phyloP scores from a whole-genome alignment of 2,113 vertebrate species.

The Pipa parva region DNA sequence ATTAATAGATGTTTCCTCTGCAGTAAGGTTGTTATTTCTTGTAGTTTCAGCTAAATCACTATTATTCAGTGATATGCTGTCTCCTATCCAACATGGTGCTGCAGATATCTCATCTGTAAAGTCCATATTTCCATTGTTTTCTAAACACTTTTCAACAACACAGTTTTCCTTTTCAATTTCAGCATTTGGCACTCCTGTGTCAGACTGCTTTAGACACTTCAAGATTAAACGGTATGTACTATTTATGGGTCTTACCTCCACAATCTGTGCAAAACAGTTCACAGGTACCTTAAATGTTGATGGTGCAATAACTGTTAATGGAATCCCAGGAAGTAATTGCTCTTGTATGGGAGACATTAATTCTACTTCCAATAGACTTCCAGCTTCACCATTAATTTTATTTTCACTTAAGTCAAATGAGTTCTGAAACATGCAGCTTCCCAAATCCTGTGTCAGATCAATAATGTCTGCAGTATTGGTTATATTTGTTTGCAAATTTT shows the following conservation, averaged over 20 bases:
- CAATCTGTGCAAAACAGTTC: slow-evolving; percentile 85
- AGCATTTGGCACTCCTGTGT: not conserved
- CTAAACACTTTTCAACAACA: slow-evolving; percentile 3
- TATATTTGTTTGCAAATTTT: not conserved
- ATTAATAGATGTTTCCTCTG: not conserved
- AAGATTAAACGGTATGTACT: slow-evolving; percentile 84
- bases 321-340: slow-evolving; percentile 72
- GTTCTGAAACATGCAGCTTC: slow-evolving; percentile 17
- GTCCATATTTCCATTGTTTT: slow-evolving; percentile 5
- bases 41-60: not conserved
- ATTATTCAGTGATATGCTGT: slow-evolving; percentile 16
- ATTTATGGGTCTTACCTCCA: slow-evolving; percentile 88
- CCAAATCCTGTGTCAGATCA: slow-evolving; percentile 43
- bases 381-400: slow-evolving; percentile 42
- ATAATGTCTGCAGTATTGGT: not conserved
- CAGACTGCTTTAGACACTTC: slow-evolving; percentile 46
- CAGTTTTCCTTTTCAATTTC: not conserved
- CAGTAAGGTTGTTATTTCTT: not conserved
- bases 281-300: slow-evolving; percentile 80
- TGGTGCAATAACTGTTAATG: slow-evolving; percentile 81
- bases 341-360: slow-evolving; percentile 67
- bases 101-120: slow-evolving; percentile 17
- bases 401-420: slow-evolving; percentile 35
- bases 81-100: slow-evolving; percentile 31
- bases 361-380: slow-evolving; percentile 63